Evolutionary conservation across 37 sponge, comb jelly and placozoan genomes (phyloP), one percentile per base, ranked within the genome.

Genomic region (Spongilla lacustris): DNA sequence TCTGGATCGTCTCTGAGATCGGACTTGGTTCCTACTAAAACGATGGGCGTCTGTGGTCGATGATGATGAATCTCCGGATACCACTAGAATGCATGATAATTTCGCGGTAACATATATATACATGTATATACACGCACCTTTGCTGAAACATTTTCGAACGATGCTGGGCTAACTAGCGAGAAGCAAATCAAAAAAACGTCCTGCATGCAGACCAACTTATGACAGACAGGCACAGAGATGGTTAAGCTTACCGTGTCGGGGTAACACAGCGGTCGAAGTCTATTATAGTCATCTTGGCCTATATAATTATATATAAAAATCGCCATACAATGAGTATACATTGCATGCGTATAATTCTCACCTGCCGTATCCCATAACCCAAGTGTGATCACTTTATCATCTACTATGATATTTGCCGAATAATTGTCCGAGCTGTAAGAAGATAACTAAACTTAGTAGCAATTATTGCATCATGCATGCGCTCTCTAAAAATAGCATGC

Each of bases 1-100:
- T 84, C 85, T 32, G 67, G 77, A 2, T 85, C 81, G 35, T 89
- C 90, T 49, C 90, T 28, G 21, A 89, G 74, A 69, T 89, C 90
- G 4, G 67, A 74, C 72, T 89, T 89, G 30, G 90, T 89, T 23
- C 90, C 90, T 68, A 89, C 90, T 66, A 89, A 73, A 29, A 89
- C 84, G 26, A 89, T 73, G 9, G 90, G 90, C 29, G 80, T 83
- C 69, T 89, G 70, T 37, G 90, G 90, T 12, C 90, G 87, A 32
- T 89, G 90, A 78, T 89, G 90, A 13, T 80, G 46, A 8, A 89
- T 73, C 80, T 89, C 84, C 19, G 76, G 76, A 36, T 83, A 48
- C 84, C 84, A 83, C 77, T 83, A 2, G 58, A 58, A 58, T 58
- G 12, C 14, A 58, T n/a, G n/a, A n/a, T n/a, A n/a, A n/a, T n/a